Evolutionary conservation across 1,140 invertebrate species (phyloP).

Genomic region (Trichonephila clavipes): DNA sequence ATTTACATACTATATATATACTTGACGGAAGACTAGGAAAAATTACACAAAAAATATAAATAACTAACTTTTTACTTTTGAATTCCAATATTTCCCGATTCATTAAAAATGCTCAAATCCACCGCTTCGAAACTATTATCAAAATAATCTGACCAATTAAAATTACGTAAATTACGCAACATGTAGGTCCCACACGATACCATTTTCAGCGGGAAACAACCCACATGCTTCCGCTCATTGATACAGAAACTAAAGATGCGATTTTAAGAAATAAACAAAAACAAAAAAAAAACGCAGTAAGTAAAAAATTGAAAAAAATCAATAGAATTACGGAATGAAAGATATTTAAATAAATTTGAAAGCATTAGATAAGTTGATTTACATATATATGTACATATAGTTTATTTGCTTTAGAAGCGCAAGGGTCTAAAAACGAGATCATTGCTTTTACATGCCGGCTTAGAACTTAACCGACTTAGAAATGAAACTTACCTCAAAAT

Average conservation of each 20-base stretch:
- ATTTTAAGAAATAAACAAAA: background rate
- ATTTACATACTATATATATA: no score
- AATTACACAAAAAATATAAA: no score
- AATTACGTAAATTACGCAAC: background rate
- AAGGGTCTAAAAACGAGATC: background rate
- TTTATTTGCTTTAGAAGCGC: background rate
- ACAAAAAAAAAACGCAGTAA: no score
- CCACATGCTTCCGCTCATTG: background rate
- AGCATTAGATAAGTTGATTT: background rate
- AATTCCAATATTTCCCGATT: background rate
- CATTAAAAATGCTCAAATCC: background rate
- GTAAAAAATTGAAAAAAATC: background rate
- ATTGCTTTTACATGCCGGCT: background rate
- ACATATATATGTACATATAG: background rate
- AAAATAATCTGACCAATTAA: background rate
- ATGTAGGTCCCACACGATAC: background rate
- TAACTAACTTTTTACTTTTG: background rate
- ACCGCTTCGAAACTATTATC: background rate
- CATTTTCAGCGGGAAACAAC: background rate
- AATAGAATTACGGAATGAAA: background rate
- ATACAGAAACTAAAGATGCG: background rate
- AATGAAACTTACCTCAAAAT: background rate
- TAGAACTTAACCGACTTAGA: background rate
- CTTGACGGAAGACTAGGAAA: no score
- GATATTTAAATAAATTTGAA: background rate